These are phyloP conservation scores for Ellobium chinense DNA, from an alignment of 2,888 invertebrate genomes.

Conservation along the genomic window DNA sequence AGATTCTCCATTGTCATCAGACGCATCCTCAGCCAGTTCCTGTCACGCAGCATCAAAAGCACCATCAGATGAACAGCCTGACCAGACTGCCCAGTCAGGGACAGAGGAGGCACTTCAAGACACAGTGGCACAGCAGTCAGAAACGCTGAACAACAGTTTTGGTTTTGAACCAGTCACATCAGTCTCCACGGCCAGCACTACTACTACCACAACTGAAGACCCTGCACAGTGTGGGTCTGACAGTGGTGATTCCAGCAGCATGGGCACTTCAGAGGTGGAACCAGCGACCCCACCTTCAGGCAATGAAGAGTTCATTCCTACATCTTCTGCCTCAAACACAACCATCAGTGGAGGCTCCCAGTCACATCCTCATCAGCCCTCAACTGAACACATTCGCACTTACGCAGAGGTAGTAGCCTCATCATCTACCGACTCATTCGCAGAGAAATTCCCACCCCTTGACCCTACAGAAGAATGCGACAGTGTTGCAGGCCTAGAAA, in stretches of 20 bases:
- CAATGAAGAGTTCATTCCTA: background rate
- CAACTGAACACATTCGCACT: background rate
- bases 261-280: background rate
- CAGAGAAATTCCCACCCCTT: background rate
- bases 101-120: background rate
- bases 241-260: background rate
- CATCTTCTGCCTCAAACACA: background rate
- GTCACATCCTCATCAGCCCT: background rate
- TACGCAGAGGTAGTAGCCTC: conserved; percentile 4
- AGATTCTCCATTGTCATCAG: background rate
- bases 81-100: background rate
- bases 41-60: background rate
- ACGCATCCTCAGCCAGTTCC: background rate
- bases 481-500: conserved; percentile 36
- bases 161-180: conserved; percentile 17
- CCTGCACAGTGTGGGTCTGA: background rate
- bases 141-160: conserved; percentile 6
- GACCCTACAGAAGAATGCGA: conserved; percentile 11
- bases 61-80: background rate
- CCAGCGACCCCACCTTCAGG: background rate
- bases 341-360: background rate
- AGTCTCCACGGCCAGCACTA: background rate
- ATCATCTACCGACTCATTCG: conserved; percentile 7
- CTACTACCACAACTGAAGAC: background rate
- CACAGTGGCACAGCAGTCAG: background rate